A percentile compares a stretch with the other conserved stretches of the same genome.
These are phyloP conservation scores for Agrilus cyanescens DNA, from an alignment of 2,888 invertebrate genomes.

Conservation along the genomic window DNA sequence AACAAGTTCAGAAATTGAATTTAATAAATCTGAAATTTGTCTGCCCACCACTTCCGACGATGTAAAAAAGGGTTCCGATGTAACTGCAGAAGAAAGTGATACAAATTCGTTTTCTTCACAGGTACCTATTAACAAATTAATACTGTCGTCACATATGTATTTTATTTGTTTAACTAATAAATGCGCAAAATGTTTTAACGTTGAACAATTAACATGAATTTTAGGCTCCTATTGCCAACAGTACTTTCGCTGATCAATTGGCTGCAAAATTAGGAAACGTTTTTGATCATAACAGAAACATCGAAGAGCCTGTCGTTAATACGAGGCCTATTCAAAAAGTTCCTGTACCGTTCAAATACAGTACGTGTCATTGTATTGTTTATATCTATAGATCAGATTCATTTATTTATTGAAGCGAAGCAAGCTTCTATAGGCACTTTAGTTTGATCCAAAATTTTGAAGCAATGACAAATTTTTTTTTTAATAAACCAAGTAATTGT, in stretches of 20 bases:
- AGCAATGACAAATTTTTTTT: background rate
- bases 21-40: no score
- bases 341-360: conserved; percentile 4
- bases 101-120: conserved; percentile 5
- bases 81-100: background rate
- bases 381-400: no score
- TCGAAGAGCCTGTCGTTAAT: conserved; percentile 32
- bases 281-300: conserved; percentile 24
- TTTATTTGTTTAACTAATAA: background rate
- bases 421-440: background rate
- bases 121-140: background rate
- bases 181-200: background rate
- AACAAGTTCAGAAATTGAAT: conserved; percentile 17
- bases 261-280: conserved; percentile 45
- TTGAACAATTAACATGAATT: conserved; percentile 4
- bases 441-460: background rate
- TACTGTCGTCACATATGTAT: background rate
- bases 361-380: no score
- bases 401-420: no score
- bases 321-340: conserved; percentile 34
- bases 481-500: no score
- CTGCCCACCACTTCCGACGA: no score
- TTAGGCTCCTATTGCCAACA: conserved; percentile 19
- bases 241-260: conserved; percentile 48
- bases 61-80: no score